Conservation (phyloP, 2,113 vertebrate genomes). For the Penelope pileata region DNA sequence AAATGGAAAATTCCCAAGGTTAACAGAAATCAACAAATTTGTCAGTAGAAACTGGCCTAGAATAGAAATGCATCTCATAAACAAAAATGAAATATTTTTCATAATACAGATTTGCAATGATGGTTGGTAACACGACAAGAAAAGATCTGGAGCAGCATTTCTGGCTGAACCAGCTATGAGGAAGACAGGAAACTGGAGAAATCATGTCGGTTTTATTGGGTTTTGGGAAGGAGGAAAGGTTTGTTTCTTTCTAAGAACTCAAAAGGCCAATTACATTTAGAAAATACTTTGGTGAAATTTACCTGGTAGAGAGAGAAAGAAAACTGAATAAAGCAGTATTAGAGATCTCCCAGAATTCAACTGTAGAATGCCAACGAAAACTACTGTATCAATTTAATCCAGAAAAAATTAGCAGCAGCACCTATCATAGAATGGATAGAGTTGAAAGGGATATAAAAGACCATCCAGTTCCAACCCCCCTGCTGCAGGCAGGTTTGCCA, state of each 20-base stretch:
- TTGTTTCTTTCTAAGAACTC: not conserved
- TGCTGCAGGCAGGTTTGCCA: not conserved
- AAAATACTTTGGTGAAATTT: not conserved
- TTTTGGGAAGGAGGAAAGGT: not conserved
- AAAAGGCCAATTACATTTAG: not conserved
- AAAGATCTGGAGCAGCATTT: not conserved
- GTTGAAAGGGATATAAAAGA: not conserved
- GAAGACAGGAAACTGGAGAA: not conserved
- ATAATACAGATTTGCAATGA: not conserved
- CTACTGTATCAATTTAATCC: not conserved
- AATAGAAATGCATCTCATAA: not conserved
- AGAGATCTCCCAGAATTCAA: not conserved
- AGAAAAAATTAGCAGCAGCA: not conserved
- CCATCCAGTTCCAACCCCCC: not conserved
- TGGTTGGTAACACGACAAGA: not conserved
- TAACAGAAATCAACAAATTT: conserved; percentile 24
- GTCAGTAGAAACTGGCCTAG: not conserved
- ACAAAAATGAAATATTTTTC: not conserved
- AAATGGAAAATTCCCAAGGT: conserved; percentile 58
- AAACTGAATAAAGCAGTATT: not conserved
- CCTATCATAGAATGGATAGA: not conserved
- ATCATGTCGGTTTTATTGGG: not conserved
- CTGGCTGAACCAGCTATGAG: not conserved
- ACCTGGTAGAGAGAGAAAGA: not conserved
- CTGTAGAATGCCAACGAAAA: not conserved